phyloP scores from a whole-genome alignment of 2,113 vertebrate species.

The Hystrix cristata region DNA sequence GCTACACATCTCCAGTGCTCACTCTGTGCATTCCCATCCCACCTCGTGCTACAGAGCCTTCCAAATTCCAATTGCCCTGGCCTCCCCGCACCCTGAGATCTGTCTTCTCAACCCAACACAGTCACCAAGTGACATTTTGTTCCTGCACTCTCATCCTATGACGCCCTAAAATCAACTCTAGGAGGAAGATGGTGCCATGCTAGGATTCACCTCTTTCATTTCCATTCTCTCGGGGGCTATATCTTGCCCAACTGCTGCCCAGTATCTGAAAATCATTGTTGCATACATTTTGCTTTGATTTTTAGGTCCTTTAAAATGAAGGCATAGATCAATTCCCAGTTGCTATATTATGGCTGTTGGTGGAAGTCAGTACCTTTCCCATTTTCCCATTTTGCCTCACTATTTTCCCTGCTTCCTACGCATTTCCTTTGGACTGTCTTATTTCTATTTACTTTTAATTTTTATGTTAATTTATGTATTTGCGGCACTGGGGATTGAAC shows the following conservation, averaged over 20 bases:
- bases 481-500: background rate
- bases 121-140: background rate
- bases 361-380: background rate
- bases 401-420: background rate
- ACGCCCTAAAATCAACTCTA: background rate
- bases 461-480: background rate
- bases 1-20: too few relatives aligned
- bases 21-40: background rate
- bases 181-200: background rate
- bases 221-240: background rate
- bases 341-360: background rate
- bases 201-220: background rate
- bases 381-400: background rate
- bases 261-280: background rate
- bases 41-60: background rate
- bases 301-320: background rate
- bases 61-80: background rate
- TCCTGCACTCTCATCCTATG: background rate
- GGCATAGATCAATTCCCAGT: background rate
- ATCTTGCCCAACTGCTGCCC: background rate
- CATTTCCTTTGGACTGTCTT: background rate
- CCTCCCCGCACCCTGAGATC: background rate
- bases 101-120: background rate
- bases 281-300: background rate
- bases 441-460: background rate